phyloP scores from a whole-genome alignment of 1,140 invertebrate species.

The Drosophila orosa region DNA sequence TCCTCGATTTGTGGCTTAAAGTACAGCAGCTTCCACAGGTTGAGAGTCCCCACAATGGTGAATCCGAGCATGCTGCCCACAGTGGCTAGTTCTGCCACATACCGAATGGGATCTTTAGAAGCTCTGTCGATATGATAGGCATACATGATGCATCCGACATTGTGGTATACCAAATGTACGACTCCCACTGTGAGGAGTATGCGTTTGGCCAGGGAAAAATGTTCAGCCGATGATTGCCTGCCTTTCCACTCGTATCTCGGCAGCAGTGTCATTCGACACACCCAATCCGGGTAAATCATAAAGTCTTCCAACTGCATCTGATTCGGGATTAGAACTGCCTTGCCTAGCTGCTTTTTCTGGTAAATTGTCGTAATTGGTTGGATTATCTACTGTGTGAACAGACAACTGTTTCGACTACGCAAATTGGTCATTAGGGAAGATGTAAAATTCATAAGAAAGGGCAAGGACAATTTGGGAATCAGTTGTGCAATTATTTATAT shows the following conservation, averaged over 20 bases:
- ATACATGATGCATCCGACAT: constrained; percentile 64
- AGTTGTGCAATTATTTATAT: background rate
- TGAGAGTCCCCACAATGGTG: constrained; percentile 48
- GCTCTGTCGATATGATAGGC: constrained; percentile 22
- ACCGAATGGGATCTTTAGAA: background rate
- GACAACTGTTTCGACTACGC: constrained; percentile 4
- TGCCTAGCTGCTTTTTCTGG: background rate
- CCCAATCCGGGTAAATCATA: constrained; percentile 55
- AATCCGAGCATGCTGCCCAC: constrained; percentile 59
- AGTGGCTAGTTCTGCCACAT: constrained; percentile 52
- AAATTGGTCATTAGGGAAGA: background rate
- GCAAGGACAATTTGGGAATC: background rate
- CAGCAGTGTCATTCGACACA: constrained; percentile 36
- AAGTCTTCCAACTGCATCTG: constrained; percentile 52
- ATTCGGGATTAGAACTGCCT: background rate
- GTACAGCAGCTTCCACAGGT: constrained; percentile 49
- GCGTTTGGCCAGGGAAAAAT: background rate
- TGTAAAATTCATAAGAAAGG: background rate
- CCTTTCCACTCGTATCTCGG: constrained; percentile 32
- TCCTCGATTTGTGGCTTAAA: constrained; percentile 40
- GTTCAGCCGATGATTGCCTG: background rate
- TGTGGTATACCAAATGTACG: constrained; percentile 65
- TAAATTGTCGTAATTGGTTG: background rate
- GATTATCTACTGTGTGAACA: constrained; percentile 3
- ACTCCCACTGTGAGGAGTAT: constrained; percentile 50